These are phyloP conservation scores for Drosophila sp. DNA, from an alignment of 1,140 invertebrate species.

Conservation along the genomic window DNA sequence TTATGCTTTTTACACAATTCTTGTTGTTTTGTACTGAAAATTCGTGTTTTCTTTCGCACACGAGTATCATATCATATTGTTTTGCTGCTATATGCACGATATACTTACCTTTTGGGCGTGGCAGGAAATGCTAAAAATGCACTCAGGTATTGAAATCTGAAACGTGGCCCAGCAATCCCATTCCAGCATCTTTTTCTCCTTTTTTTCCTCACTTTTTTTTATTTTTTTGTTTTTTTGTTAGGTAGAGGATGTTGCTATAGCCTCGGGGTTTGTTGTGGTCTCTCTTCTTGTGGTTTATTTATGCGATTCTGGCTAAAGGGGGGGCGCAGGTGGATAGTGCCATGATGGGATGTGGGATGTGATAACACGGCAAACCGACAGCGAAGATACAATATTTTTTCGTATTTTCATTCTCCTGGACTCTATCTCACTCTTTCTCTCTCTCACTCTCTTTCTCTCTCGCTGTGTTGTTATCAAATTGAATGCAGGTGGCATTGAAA, in stretches of 20 bases:
- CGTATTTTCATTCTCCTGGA: background rate
- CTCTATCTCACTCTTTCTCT: background rate
- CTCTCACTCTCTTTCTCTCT: background rate
- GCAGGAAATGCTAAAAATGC: slow-evolving; percentile 75
- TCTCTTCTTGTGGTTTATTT: slow-evolving; percentile 48
- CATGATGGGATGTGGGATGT: slow-evolving; percentile 50
- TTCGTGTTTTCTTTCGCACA: slow-evolving; percentile 31
- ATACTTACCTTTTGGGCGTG: slow-evolving; percentile 42
- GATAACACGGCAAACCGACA: slow-evolving; percentile 25
- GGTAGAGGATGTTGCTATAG: slow-evolving; percentile 24
- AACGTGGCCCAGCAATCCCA: slow-evolving; percentile 19
- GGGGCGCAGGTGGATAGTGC: slow-evolving; percentile 18
- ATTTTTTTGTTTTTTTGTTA: background rate
- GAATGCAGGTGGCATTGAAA: slow-evolving; percentile 45
- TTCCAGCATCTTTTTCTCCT: background rate
- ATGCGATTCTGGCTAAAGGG: slow-evolving; percentile 47
- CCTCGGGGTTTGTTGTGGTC: slow-evolving; percentile 21
- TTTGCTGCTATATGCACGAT: slow-evolving; percentile 43
- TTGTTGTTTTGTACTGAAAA: slow-evolving; percentile 42
- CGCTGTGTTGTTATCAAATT: slow-evolving; percentile 22
- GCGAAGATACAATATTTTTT: slow-evolving; percentile 16
- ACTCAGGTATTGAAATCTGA: slow-evolving; percentile 74
- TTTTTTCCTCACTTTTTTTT: background rate
- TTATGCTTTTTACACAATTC: slow-evolving; percentile 67
- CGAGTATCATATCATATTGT: slow-evolving; percentile 47